phyloP scores from a whole-genome alignment of 2,113 vertebrate species.

The Atrichornis clamosus region DNA sequence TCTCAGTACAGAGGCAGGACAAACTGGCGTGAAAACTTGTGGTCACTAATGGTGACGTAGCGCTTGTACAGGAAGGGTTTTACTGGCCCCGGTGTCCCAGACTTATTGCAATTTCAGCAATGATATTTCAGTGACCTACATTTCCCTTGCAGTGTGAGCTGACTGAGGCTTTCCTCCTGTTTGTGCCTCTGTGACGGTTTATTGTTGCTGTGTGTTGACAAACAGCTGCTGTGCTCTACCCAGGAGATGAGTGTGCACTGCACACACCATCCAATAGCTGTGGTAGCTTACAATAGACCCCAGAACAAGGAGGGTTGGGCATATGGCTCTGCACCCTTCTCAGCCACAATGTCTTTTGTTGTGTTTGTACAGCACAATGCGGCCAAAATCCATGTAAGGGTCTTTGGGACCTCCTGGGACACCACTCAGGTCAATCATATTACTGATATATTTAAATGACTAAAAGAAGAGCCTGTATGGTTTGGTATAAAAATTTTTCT shows the following conservation, averaged over 20 bases:
- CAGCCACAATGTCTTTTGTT: not conserved
- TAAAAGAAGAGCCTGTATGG: not conserved
- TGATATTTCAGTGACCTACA: slow-evolving; percentile 51
- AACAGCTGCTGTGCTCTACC: not conserved
- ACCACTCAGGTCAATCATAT: not conserved
- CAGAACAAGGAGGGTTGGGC: not conserved
- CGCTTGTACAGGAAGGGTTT: not conserved
- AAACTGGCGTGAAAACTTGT: not conserved
- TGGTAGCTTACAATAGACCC: not conserved
- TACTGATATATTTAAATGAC: not conserved
- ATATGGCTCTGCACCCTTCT: not conserved
- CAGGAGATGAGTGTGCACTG: not conserved
- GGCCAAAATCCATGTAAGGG: not conserved
- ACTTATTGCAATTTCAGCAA: slow-evolving; percentile 26
- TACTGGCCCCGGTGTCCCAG: not conserved
- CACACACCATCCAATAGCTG: not conserved
- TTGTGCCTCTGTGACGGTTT: not conserved
- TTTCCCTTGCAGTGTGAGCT: not conserved
- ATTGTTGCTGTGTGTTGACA: not conserved
- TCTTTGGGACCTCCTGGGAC: not conserved
- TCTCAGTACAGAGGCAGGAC: not conserved
- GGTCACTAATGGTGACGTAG: not conserved
- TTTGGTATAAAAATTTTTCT: not conserved
- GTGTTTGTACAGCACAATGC: rapidly evolving
- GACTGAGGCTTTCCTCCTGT: not conserved